A percentile compares a stretch with the other conserved stretches of the same genome.
Conservation (phyloP, 2,888 invertebrate genomes). For the Odontocolon sp. region DNA sequence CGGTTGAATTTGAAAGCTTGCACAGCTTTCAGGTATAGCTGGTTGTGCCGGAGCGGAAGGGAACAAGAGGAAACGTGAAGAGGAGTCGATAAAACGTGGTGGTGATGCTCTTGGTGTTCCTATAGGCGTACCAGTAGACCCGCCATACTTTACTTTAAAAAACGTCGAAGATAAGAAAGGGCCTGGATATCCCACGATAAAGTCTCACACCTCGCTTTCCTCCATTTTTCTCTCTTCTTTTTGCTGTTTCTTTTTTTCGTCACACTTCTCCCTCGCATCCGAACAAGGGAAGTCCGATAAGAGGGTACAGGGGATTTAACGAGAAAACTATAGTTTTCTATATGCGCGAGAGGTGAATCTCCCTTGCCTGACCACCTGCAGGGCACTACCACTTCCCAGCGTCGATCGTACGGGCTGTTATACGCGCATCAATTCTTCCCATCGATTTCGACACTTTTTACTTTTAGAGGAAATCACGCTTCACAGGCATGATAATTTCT, state of each 20-base stretch:
- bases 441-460: constrained; percentile 13
- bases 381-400: constrained; percentile 3
- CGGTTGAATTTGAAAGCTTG: constrained; percentile 42
- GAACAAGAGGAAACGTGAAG: constrained; percentile 20
- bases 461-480: neutral
- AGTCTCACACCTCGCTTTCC: neutral
- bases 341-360: constrained; percentile 11
- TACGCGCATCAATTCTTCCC: neutral
- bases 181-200: constrained; percentile 51
- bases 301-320: constrained; percentile 37
- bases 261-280: constrained; percentile 44
- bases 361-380: constrained; percentile 26
- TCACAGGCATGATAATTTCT: neutral
- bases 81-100: constrained; percentile 39
- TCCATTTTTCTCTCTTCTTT: constrained; percentile 9
- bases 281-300: constrained; percentile 48
- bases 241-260: constrained; percentile 21
- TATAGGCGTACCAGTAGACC: neutral
- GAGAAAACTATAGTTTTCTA: constrained; percentile 32
- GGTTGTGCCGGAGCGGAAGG: neutral
- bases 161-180: constrained; percentile 57
- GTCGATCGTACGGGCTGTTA: neutral
- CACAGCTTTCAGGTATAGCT: neutral
- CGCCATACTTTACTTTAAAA: constrained; percentile 45
- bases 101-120: neutral